phyloP scores from a whole-genome alignment of 2,113 vertebrate species.

The Scartelaos histophorus region DNA sequence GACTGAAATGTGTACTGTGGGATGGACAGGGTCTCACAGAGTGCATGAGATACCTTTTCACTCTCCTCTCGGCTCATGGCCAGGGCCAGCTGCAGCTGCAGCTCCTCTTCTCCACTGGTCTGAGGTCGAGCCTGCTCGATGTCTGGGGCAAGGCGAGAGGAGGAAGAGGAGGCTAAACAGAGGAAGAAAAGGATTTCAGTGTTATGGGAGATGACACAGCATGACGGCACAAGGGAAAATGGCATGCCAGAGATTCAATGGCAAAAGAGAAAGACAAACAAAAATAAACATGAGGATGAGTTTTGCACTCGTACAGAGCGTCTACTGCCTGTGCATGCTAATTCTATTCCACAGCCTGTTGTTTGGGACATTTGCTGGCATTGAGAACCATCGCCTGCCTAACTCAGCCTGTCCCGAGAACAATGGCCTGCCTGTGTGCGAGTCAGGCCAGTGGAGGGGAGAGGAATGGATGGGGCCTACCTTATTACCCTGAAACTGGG shows the following conservation, averaged over 20 bases:
- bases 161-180: slow-evolving; percentile 83
- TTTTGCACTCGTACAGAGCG: slow-evolving; percentile 47
- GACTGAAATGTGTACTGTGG: slow-evolving; percentile 31
- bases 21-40: not conserved
- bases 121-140: slow-evolving; percentile 91
- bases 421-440: slow-evolving; percentile 75
- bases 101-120: slow-evolving; percentile 91
- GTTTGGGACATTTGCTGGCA: slow-evolving; percentile 67
- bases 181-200: slow-evolving; percentile 23
- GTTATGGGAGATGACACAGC: slow-evolving; percentile 3
- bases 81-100: slow-evolving; percentile 93
- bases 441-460: slow-evolving; percentile 42
- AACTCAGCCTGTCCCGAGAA: slow-evolving; percentile 63
- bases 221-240: slow-evolving; percentile 19
- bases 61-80: slow-evolving; percentile 96
- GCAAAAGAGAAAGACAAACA: slow-evolving; percentile 21
- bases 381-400: slow-evolving; percentile 60
- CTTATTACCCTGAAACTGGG: slow-evolving; percentile 56
- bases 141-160: slow-evolving; percentile 83
- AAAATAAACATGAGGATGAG: slow-evolving; percentile 29
- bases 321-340: slow-evolving; percentile 67
- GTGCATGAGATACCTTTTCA: slow-evolving; percentile 84
- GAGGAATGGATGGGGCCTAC: slow-evolving; percentile 56
- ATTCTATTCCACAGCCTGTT: slow-evolving; percentile 61
- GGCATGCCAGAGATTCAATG: not conserved